Conservation (phyloP, 2,113 vertebrate genomes). For the Dascyllus trimaculatus region DNA sequence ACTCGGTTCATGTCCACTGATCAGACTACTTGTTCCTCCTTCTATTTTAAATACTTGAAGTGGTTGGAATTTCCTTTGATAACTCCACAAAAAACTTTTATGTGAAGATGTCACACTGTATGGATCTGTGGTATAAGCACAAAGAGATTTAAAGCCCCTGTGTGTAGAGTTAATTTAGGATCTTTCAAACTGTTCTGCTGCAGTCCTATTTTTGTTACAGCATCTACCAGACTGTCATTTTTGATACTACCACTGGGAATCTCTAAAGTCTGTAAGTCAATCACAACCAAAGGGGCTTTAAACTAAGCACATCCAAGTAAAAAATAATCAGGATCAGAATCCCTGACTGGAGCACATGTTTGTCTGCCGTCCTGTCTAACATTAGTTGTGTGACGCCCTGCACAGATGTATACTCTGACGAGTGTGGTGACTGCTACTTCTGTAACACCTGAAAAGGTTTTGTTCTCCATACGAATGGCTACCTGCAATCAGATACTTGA, state of each 20-base stretch:
- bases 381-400: conserved; percentile 56
- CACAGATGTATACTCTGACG: conserved; percentile 88
- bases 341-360: background rate
- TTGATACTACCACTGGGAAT: no score
- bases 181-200: background rate
- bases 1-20: background rate
- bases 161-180: background rate
- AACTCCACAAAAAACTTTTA: no score
- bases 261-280: no score
- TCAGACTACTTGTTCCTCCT: background rate
- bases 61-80: no score
- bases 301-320: background rate
- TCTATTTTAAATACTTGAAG: background rate
- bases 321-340: background rate
- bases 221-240: no score
- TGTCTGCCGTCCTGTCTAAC: conserved; percentile 46
- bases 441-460: conserved; percentile 65
- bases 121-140: background rate
- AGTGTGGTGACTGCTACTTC: conserved; percentile 63
- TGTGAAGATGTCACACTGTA: background rate
- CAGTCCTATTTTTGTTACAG: no score
- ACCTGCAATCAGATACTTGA: conserved; percentile 96
- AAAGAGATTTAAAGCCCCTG: background rate
- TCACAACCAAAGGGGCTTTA: no score
- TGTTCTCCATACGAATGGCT: conserved; percentile 90